Base-by-base conservation (phyloP, 1,140 invertebrate species). In the Drosophila cardini region DNA sequence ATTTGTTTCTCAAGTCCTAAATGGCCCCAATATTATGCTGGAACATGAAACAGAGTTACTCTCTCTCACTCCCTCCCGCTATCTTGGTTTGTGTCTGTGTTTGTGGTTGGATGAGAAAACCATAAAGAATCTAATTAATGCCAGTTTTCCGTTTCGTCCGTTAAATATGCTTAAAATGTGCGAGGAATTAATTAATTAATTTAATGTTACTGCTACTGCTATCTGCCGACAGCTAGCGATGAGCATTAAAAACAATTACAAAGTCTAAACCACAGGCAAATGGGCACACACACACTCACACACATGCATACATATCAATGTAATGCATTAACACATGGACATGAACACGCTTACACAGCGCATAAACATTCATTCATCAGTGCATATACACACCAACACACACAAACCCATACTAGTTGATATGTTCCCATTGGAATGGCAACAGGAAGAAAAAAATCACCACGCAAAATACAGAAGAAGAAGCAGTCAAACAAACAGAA, bases 151-250 rank as follows among this genome's bases (percentile, higher is more conserved):
- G 43, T 57, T 61, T 53, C 45, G 43, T 45, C 48, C 45, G 53
- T 71, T 69, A 69, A 56, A 76, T 76, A 76, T 72, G 46, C 63
- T 67, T 61, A 61, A 79, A 76, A 72, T 79, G 69, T 70, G 56
- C 46, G 45, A 52, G 48, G 50, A 86, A 76, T 85, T 40, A 78
- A 78, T 86, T 81, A 86, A 86, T 86, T 81, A 69, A 70, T 76
- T 81, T 71, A 86, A 81, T 81, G 75, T 69, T 56, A 45, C 53
- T 26, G 40, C 67, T 56, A 45, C 53, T 26, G 40, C 67, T 10
- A 9, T 45, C 9, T 15, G 43, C 36, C 56, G 55, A 36, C 38
- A 15, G 64, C 36, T 50, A 69, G 60, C 67, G 45, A 43, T 40
- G 60, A 64, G 63, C 65, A 58, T 72, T 78, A 76, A 78, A 81